Evolutionary conservation across 2,888 invertebrate genomes (phyloP).

Genomic region (Corythucha ciliata): DNA sequence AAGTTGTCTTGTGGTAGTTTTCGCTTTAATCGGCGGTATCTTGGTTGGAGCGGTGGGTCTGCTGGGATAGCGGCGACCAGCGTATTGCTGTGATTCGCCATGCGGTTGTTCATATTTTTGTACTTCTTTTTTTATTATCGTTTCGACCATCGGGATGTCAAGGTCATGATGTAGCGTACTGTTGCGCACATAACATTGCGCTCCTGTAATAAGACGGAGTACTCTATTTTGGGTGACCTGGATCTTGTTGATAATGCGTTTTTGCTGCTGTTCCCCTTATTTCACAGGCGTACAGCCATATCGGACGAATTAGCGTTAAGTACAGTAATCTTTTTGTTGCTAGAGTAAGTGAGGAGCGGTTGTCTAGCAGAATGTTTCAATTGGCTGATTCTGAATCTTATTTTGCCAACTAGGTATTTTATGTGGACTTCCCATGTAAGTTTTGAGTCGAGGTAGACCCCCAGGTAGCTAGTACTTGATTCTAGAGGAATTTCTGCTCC

Average conservation of each 20-base stretch:
- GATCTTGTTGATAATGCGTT: slow-evolving; percentile 3
- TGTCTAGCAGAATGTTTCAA: slow-evolving; percentile 3
- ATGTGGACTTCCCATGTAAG: slow-evolving; percentile 9
- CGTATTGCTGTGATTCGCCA: slow-evolving; percentile 2
- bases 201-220: slow-evolving; percentile 2
- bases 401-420: slow-evolving; percentile 6
- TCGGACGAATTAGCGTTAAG: background rate
- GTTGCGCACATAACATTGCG: background rate
- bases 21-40: background rate
- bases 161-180: slow-evolving; percentile 2
- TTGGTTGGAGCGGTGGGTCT: background rate
- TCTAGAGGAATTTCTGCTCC: background rate
- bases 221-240: slow-evolving; percentile 7
- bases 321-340: background rate
- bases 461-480: background rate
- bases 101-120: background rate
- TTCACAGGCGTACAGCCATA: background rate
- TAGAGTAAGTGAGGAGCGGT: background rate
- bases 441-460: background rate
- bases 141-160: background rate
- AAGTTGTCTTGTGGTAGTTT: background rate
- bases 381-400: background rate
- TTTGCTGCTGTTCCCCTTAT: background rate
- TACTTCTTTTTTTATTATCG: background rate
- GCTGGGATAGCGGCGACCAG: slow-evolving; percentile 1